Evolutionary conservation across 2,113 vertebrate genomes (phyloP).

Genomic region (Ageneiosus marmoratus): DNA sequence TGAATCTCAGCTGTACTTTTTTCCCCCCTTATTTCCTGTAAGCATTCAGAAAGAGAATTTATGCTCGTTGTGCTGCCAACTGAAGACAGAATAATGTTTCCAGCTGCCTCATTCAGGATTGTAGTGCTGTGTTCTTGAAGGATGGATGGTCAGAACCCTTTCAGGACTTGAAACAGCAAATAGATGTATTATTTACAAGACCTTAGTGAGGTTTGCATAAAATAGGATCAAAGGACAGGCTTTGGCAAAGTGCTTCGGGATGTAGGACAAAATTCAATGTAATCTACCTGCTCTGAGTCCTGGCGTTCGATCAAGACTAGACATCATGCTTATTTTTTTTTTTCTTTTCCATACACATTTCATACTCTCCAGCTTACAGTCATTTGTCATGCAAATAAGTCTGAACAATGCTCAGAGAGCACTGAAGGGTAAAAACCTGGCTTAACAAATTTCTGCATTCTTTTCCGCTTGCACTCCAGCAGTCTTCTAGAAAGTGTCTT

Average conservation of each 20-base stretch:
- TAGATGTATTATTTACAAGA: slow-evolving; percentile 8
- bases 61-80: neutral
- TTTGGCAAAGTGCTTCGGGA: neutral
- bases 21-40: neutral
- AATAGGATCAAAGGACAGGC: slow-evolving; percentile 10
- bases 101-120: neutral
- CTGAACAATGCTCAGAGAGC: neutral
- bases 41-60: neutral
- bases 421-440: neutral
- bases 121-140: neutral
- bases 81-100: neutral
- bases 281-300: slow-evolving; percentile 5
- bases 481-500: slow-evolving; percentile 24
- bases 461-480: slow-evolving; percentile 1
- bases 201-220: neutral
- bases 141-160: neutral
- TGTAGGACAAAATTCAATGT: slow-evolving; percentile 10
- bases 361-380: neutral
- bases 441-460: neutral
- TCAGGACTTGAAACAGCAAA: neutral
- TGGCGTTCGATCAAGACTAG: neutral
- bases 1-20: neutral
- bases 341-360: neutral
- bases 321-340: neutral
- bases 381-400: slow-evolving; percentile 15